Percentiles rank a stretch among this genome's conserved stretches.
Evolutionary conservation across 2,888 invertebrate species (phyloP).

Genomic region (Ichneumoninae sp.): DNA sequence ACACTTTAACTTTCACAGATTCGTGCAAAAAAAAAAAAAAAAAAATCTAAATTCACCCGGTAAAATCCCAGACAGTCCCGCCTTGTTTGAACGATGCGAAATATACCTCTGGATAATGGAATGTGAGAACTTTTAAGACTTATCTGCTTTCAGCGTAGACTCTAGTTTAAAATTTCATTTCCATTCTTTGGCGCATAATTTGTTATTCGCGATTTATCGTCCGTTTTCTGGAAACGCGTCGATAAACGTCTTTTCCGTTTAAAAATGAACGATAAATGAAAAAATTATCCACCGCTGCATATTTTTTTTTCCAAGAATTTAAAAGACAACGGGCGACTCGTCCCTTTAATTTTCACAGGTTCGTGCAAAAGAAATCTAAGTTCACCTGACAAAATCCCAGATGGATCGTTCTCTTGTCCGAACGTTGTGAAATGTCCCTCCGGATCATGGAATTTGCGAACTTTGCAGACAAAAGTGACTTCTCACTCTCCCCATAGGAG

Average conservation of each 20-base stretch:
- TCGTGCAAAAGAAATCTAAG: not conserved
- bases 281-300: not conserved
- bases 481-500: not conserved
- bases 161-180: not conserved
- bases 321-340: not conserved
- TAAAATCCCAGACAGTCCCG: not conserved
- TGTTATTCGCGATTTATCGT: slow-evolving; percentile 1
- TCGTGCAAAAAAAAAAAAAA: not conserved
- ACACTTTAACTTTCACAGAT: not conserved
- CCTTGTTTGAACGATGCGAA: not conserved
- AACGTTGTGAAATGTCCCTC: not conserved
- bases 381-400: not conserved
- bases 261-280: not conserved
- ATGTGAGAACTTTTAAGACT: slow-evolving; percentile 12
- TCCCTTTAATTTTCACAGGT: not conserved
- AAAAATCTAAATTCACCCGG: not conserved
- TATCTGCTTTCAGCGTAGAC: slow-evolving; percentile 9
- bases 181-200: not conserved
- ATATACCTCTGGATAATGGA: not conserved
- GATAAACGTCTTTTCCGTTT: not conserved
- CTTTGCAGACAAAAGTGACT: not conserved
- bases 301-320: not conserved
- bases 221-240: not conserved
- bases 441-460: slow-evolving; percentile 4
- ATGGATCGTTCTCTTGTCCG: not conserved